These are phyloP conservation scores for Poeciliopsis paucimaculata DNA, from an alignment of 2,797 vertebrate genomes.

Conservation along the genomic window DNA sequence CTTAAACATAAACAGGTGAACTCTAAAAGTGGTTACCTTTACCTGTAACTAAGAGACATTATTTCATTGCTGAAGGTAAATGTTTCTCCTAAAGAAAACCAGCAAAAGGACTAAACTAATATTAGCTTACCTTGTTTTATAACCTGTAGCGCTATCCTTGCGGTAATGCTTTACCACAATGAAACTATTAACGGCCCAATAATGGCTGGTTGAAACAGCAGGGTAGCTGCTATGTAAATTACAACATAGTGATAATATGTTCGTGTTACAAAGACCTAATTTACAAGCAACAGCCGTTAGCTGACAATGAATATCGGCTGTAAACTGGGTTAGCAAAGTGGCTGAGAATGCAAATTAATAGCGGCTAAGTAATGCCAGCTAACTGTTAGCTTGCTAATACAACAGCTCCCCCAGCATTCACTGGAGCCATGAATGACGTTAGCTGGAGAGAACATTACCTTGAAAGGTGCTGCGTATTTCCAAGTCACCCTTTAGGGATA, in stretches of 20 bases:
- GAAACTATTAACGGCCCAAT: conserved; percentile 22
- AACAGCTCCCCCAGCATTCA: conserved; percentile 29
- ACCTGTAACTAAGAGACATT: neutral
- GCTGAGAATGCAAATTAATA: conserved; percentile 30
- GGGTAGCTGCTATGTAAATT: conserved; percentile 5
- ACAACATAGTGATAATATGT: neutral
- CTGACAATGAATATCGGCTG: conserved; percentile 1
- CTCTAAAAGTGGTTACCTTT: neutral
- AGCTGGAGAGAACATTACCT: conserved; percentile 71
- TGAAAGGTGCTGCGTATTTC: conserved; percentile 59
- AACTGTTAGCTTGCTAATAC: conserved; percentile 57
- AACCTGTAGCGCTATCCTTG: conserved; percentile 12
- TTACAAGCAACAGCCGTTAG: neutral
- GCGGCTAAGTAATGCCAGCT: conserved; percentile 39
- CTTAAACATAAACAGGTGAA: neutral
- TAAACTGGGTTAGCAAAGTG: conserved; percentile 19
- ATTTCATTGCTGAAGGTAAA: neutral
- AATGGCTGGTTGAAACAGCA: neutral
- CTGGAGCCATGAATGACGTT: conserved; percentile 60
- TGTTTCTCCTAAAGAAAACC: neutral
- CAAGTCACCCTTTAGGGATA: conserved; percentile 47
- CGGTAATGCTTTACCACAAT: neutral
- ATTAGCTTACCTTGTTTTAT: neutral
- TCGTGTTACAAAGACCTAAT: neutral
- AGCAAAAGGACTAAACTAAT: no score